phyloP scores from a whole-genome alignment of 2,888 invertebrate species.

The Epinotia ramella region DNA sequence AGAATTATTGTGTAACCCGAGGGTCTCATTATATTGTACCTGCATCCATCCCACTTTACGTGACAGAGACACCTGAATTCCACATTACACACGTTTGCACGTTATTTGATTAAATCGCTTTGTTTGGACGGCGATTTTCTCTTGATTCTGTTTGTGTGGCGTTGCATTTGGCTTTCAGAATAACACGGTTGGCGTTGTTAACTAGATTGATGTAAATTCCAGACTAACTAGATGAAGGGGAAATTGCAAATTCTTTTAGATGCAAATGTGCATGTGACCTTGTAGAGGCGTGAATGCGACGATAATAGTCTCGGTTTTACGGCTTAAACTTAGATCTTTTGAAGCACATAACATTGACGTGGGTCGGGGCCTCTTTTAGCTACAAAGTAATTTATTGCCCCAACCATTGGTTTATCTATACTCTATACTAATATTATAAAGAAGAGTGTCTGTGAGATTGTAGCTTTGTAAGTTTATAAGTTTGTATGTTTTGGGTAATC shows the following conservation, averaged over 20 bases:
- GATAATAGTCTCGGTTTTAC: slow-evolving; percentile 17
- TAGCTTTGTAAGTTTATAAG: too few relatives aligned
- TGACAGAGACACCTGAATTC: slow-evolving; percentile 14
- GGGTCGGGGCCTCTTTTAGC: not conserved
- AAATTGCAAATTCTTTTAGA: slow-evolving; percentile 23
- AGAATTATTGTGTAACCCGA: slow-evolving; percentile 18
- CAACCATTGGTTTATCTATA: not conserved
- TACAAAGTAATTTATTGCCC: slow-evolving; percentile 20
- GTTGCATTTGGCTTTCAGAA: not conserved
- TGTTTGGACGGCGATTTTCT: not conserved
- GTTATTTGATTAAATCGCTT: slow-evolving; percentile 18
- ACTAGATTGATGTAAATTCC: not conserved
- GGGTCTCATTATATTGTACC: slow-evolving; percentile 22
- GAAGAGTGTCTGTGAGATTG: too few relatives aligned
- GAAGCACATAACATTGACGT: not conserved
- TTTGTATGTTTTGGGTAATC: too few relatives aligned
- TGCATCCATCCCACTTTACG: slow-evolving; percentile 37
- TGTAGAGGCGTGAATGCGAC: slow-evolving; percentile 1
- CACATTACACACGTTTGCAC: slow-evolving; percentile 17
- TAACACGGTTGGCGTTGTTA: not conserved
- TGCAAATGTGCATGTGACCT: slow-evolving; percentile 30
- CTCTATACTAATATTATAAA: too few relatives aligned
- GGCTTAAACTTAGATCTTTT: slow-evolving; percentile 11
- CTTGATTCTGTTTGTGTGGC: not conserved
- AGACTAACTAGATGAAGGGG: slow-evolving; percentile 14